Evolutionary conservation across 2,113 vertebrate species (phyloP), one percentile per base, ranked within the genome.

Genomic region (Diglossa brunneiventris): DNA sequence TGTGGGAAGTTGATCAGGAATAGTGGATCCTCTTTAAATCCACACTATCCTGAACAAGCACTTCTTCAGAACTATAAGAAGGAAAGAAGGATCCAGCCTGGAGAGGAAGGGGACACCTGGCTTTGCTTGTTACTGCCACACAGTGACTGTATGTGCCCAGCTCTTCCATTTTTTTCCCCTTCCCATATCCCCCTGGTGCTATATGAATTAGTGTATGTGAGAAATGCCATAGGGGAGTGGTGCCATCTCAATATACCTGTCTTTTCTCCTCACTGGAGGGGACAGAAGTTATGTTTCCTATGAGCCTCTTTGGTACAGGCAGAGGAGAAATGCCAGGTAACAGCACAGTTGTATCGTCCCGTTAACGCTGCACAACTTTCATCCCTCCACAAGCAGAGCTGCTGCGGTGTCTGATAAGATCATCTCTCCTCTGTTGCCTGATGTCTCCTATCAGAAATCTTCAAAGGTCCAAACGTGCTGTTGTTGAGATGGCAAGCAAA

Each of bases 381-480:
- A 89, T 70, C 94, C 87, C 22, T 96, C 83, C 90, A 33, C 30
- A 27, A 94, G 61, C 92, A 96, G 86, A 95, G 90, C 87, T 79
- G 87, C 93, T 94, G 93, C 1, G 0, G 58, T 77, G 87, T 83
- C 93, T 96, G 97, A 96, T 96, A 97, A 97, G 93, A 97, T 97
- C 96, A 84, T 61, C 83, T 96, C 83, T 91, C 89, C 86, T 92
- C 61, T 91, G 88, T 95, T 79, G 93, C 96, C 94, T 97, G 95
- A 96, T 97, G 96, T 95, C 86, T 96, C 63, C 95, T 97, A 96
- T 97, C 95, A 58, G 96, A 96, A 97, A 97, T 97, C 96, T 97
- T 97, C 92, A 93, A 94, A 87, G 95, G 93, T 92, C 93, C 90
- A 96, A 97, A 90, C 44, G 35, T 93, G 94, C 92, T 96, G 96